Base-by-base conservation (phyloP, 2,113 vertebrate species). In the Carlito syrichta region DNA sequence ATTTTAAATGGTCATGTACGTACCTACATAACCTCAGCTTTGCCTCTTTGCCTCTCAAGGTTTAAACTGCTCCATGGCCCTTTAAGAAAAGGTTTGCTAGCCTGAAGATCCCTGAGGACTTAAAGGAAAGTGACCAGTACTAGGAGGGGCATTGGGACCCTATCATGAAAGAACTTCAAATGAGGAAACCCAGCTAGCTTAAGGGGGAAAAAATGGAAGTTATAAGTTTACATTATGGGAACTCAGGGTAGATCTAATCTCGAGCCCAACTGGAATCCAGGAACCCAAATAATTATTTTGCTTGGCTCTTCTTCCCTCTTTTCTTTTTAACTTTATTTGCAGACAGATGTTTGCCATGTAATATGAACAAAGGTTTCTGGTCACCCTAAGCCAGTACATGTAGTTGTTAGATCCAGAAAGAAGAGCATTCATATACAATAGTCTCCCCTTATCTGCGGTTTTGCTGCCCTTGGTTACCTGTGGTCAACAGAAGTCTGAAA, bases 221-320 rank as follows among this genome's bases (percentile, higher is more conserved):
- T 89, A 56, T 40, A 84, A 73, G 40, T 69, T 74, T 82, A 73
- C 3, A 52, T 86, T 89, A 68, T 11, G 50, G 62, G 54, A 95
- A 85, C 71, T 97, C 40, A 23, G 48, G 16, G 27, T 77, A 52
- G 43, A 23, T 68, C 86, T 95, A 91, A 86, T 60, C 62, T 93
- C 2, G 0, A 89, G 58, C 48, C 81, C 45, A 62, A 22, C 56
- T 96, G 86, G 16, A n/a, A 81, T 62, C 38, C n/a, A 82, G 62
- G 63, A 86, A 32, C 48, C 60, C 86, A 94, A 89, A 93, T 97
- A 95, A 91, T 73, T 78, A 86, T 96, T 97, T 88, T 94, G 11
- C n/a, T 93, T 91, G 48, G 38, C 54, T 91, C 77, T 78, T 94
- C 40, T 82, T 73, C 25, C 50, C n/a, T 93, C 16, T 58, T 43